phyloP scores from a whole-genome alignment of 2,797 vertebrate species.

The Tangara arthus region DNA sequence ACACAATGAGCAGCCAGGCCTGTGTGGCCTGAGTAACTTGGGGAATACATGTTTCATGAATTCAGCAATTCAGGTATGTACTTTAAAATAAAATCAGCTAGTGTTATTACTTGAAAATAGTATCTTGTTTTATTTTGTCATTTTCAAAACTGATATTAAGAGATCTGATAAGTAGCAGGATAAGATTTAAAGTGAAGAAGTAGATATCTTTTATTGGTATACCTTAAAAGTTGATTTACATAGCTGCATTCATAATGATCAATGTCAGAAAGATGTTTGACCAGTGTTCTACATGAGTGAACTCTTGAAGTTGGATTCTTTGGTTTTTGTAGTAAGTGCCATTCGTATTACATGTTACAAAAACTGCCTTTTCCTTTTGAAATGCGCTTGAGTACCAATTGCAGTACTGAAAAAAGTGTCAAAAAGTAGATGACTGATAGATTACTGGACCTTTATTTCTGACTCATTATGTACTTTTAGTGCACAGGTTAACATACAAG shows the following conservation, averaged over 20 bases:
- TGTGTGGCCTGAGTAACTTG: conserved; percentile 97
- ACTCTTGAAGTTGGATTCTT: not conserved
- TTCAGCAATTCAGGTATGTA: conserved; percentile 94
- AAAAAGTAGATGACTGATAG: not conserved
- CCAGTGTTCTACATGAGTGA: not conserved
- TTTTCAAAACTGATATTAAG: not conserved
- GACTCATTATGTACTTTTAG: not conserved
- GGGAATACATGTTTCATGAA: conserved; percentile 99
- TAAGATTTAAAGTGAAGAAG: not conserved
- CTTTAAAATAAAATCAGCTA: conserved; percentile 27
- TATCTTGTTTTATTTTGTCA: not conserved
- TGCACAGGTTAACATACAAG: not conserved
- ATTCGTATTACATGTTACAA: not conserved
- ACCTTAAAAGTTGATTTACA: not conserved
- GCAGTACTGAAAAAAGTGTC: not conserved
- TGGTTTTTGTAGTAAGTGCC: not conserved
- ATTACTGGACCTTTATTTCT: not conserved
- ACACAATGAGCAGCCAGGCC: conserved; percentile 90
- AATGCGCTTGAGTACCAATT: not conserved
- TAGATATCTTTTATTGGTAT: not conserved
- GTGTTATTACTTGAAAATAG: not conserved
- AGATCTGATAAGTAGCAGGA: not conserved
- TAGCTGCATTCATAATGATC: not conserved
- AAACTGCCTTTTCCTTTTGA: not conserved
- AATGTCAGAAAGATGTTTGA: not conserved